A percentile compares a stretch with the other conserved stretches of the same genome.
These are phyloP conservation scores for Ornithoptera priamus DNA, from an alignment of 2,888 invertebrate genomes.

Conservation along the genomic window DNA sequence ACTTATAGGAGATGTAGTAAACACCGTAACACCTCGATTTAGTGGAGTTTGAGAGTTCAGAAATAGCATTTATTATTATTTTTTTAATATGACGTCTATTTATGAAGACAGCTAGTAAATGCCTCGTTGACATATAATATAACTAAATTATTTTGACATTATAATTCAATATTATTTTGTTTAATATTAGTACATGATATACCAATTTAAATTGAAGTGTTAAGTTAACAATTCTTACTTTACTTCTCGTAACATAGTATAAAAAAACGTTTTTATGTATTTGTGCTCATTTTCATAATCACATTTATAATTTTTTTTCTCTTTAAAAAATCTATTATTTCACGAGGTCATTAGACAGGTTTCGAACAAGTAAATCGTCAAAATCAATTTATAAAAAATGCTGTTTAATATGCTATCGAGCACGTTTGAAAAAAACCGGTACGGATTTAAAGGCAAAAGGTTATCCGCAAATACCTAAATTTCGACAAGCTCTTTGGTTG, in stretches of 20 bases:
- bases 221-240: neutral
- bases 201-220: neutral
- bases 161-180: too few species aligned
- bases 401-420: slow-evolving; percentile 56
- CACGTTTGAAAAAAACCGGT: slow-evolving; percentile 61
- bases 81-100: too few species aligned
- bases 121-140: too few species aligned
- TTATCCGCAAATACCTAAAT: slow-evolving; percentile 58
- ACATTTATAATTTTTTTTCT: neutral
- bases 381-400: slow-evolving; percentile 56
- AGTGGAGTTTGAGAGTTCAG: neutral
- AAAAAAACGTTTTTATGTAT: neutral
- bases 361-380: slow-evolving; percentile 50
- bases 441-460: slow-evolving; percentile 63
- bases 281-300: neutral
- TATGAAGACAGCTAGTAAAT: too few species aligned
- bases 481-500: slow-evolving; percentile 36
- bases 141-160: too few species aligned
- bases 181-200: too few species aligned
- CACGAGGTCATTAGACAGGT: slow-evolving; percentile 53
- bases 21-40: slow-evolving; percentile 19
- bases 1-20: neutral
- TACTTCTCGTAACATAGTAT: neutral
- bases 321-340: slow-evolving; percentile 21
- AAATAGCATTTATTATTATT: too few species aligned